Base-by-base conservation (phyloP, 2,888 invertebrate genomes). In the Orgyia antiqua region DNA sequence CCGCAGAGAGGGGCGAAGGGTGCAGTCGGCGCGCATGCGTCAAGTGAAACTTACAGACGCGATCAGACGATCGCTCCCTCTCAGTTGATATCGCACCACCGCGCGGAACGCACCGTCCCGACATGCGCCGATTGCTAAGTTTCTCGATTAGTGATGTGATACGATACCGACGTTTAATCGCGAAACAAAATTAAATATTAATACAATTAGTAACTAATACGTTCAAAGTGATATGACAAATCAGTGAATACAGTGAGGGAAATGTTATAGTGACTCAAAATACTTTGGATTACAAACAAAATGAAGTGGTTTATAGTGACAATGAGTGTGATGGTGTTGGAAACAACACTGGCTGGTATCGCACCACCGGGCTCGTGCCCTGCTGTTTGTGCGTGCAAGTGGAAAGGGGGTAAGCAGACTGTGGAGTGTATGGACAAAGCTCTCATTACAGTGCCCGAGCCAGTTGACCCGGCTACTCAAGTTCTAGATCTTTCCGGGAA, bases 321-420 rank as follows among this genome's bases (percentile, higher is more conserved):
- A 57, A 73, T 83, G 66, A 75, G 69, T 70, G 74, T 84, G 66
- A 65, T 80, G 68, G 61, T 79, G 69, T 73, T 70, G 64, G 66
- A 72, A 71, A 76, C 75, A 45, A 68, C 74, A 63, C 58, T 70
- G 39, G 76, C 72, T 45, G 80, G 72, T 42, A 65, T 83, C 39
- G 87, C 87, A 36, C 84, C 87, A 48, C 84, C 88, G 42, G 89
- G 89, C 48, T 88, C 89, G 48, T 93, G 93, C 58, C 94, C 94
- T 36, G 88, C 89, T 24, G 91, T 91, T 53, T 97, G 97, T 80
- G 89, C 90, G 59, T 97, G 97, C 84, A 96, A 96, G 79, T 97
- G 97, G 97, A 96, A 96, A 80, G 92, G 93, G 59, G 96, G 96
- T 52, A 97, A 97, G 76, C 94, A 95, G 72, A 95, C 96, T 29